Conservation (phyloP, 2,113 vertebrate species). For the Solea senegalensis region DNA sequence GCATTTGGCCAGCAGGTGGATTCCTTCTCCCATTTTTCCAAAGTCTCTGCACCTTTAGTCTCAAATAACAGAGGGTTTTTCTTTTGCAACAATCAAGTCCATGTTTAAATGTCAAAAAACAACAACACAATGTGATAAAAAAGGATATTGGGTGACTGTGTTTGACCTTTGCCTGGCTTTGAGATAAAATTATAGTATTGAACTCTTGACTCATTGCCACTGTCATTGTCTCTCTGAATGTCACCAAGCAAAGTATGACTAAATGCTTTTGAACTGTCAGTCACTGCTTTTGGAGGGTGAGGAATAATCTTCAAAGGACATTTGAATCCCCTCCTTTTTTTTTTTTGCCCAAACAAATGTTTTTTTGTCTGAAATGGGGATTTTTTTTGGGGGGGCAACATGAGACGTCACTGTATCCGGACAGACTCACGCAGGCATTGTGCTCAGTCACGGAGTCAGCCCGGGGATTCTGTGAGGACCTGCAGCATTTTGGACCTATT, state of each 20-base stretch:
- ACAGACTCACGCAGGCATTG: conserved; percentile 38
- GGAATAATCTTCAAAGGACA: background rate
- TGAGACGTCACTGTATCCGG: conserved; percentile 56
- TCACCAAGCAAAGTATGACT: conserved; percentile 18
- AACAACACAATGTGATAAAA: background rate
- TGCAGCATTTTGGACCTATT: conserved; percentile 40
- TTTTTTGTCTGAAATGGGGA: conserved; percentile 51
- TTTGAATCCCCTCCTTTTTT: conserved; percentile 23
- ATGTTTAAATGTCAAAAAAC: conserved; percentile 11
- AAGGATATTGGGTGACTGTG: background rate
- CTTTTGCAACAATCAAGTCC: background rate
- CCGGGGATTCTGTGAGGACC: conserved; percentile 41
- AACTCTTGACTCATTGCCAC: conserved; percentile 3
- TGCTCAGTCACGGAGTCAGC: conserved; percentile 18
- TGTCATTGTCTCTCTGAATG: conserved; percentile 4
- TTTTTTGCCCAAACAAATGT: conserved; percentile 16
- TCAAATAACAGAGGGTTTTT: conserved; percentile 25
- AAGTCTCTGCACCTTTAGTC: conserved; percentile 13
- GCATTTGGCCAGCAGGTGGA: conserved; percentile 61
- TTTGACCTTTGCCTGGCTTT: background rate
- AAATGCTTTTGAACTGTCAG: conserved; percentile 29
- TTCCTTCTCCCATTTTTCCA: conserved; percentile 50
- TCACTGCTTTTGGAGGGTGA: conserved; percentile 13
- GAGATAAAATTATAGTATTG: background rate
- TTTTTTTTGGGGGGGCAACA: conserved; percentile 61